phyloP scores from a whole-genome alignment of 2,113 vertebrate genomes.

The Anas platyrhynchos region DNA sequence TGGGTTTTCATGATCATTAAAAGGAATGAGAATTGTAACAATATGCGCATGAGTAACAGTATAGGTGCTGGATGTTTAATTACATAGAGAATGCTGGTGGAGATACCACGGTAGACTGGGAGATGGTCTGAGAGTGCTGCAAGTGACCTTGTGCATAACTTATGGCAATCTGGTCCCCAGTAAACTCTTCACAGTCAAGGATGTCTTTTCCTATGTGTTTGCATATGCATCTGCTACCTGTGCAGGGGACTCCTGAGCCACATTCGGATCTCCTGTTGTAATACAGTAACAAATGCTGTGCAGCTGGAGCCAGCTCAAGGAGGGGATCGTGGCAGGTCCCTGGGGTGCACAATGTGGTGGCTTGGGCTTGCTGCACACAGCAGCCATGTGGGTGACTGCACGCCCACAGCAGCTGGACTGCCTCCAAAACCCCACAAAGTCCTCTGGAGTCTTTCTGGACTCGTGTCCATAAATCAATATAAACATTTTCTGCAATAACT shows the following conservation, averaged over 20 bases:
- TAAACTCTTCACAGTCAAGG: not conserved
- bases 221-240: not conserved
- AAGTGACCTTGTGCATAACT: not conserved
- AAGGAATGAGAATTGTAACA: not conserved
- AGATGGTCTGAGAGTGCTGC: not conserved
- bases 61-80: not conserved
- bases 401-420: not conserved
- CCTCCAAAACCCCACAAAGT: not conserved
- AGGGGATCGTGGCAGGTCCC: not conserved
- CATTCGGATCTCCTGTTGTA: not conserved
- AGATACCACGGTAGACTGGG: too few relatives aligned
- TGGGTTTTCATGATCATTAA: not conserved
- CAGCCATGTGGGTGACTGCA: not conserved
- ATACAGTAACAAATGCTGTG: not conserved
- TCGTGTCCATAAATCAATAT: not conserved
- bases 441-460: not conserved
- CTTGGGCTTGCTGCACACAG: too few relatives aligned
- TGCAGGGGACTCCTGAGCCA: too few relatives aligned
- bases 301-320: too few relatives aligned
- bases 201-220: not conserved
- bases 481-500: not conserved
- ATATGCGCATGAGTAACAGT: not conserved
- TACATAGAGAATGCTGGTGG: not conserved
- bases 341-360: not conserved
- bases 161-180: not conserved